Base-by-base conservation (phyloP, 2,797 vertebrate genomes). In the Hippocampus kuda region DNA sequence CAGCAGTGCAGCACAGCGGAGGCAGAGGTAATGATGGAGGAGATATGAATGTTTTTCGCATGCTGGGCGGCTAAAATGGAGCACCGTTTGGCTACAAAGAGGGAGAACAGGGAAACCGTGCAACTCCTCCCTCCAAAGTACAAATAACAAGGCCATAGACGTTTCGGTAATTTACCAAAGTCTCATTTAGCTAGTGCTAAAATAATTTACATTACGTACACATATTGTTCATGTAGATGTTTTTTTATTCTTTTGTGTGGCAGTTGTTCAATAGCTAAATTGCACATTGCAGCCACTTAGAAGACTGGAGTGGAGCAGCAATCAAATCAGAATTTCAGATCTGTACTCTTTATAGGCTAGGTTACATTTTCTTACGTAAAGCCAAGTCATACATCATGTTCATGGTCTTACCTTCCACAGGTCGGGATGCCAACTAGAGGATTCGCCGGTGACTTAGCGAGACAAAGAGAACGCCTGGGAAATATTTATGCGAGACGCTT, bases 1-100 rank as follows among this genome's bases (percentile, higher is more conserved):
- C 84, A 81, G 82, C 81, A 83, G 81, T 54, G 70, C 59, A 65
- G 75, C 79, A 73, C 80, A 79, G 79, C 74, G 77, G 81, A 78
- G 74, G 66, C 74, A 64, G 77, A 83, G 65, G 74, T 79, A 63
- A 73, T 77, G 75, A 63, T 65, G 53, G 67, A 73, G 30, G 26
- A 71, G 75, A 49, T 66, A 53, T 30, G 76, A 79, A 84, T 68
- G 71, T 69, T 66, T 65, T 26, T 65, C 59, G 77, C 81, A 78
- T 72, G 75, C 63, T 62, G 77, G 74, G 72, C 71, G 77, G 75
- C 77, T 71, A 76, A 78, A 79, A 65, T 26, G 42, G 66, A 67
- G 65, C n/a, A 68, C 68, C 72, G 68, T 42, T 44, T 44, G 10
- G 41, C 20, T 24, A 15, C 62, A 62, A 44, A 24, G 22, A 2